Evolutionary conservation across 2,113 vertebrate species (phyloP), one percentile per base, ranked within the genome.

Genomic region (Xiphophorus hellerii): DNA sequence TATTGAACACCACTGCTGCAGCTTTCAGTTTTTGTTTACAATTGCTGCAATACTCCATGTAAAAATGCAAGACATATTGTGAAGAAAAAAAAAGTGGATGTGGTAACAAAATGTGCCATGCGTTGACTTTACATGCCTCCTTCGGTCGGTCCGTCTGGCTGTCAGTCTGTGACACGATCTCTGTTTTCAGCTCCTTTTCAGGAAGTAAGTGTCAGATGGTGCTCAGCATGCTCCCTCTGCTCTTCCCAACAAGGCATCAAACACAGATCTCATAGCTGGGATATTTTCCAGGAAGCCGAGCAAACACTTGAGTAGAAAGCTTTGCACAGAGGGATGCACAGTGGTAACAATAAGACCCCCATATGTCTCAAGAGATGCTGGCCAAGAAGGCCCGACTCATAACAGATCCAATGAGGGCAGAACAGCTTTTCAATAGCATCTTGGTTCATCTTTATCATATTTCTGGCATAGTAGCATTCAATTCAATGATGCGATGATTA

Each of bases 231-330:
- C 70, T 76, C 69, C 77, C 76, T 83, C 88, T 78, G 79, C 77
- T 87, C 73, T 67, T 69, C 58, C 70, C 82, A 77, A 84, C 58
- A 15, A 77, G 71, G 81, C 80, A 85, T 87, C 77, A 86, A 80
- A 80, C 82, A 79, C 87, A 87, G 69, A 88, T 86, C 75, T 85
- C 83, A 81, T 44, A 63, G 81, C 84, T 88, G 83, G 88, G 88
- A 84, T 63, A 14, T 29, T 60, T 74, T 91, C 90, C 87, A 91
- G 74, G 74, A 83, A 66, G 39, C 69, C 80, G 44, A 37, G 27
- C 75, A 3, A 70, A 44, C 77, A 69, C 77, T 62, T n/a, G 13
- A 61, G 5, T 30, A 13, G 70, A 86, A 33, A 63, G 72, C 74
- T 31, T 29, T 66, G 58, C 13, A 76, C 69, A 64, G 44, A 33